Evolutionary conservation across 2,888 invertebrate species (phyloP).

Genomic region (Dryobota labecula): DNA sequence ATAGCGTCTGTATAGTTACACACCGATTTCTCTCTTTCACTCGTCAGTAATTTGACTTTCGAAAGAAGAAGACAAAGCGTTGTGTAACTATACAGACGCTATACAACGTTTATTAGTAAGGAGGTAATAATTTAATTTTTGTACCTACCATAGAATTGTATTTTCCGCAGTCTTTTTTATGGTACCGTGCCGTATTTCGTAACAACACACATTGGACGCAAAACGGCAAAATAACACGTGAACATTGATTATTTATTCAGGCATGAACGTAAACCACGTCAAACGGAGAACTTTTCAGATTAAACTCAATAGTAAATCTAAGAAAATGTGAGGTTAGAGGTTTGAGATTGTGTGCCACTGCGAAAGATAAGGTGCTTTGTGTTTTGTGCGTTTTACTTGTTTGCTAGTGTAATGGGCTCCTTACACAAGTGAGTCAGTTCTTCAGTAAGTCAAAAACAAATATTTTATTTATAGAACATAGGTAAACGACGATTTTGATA

Average conservation of each 20-base stretch:
- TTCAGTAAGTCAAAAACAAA: not conserved
- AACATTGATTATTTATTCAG: constrained; percentile 68
- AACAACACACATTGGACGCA: not conserved
- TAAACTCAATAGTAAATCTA: constrained; percentile 65
- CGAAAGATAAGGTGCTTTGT: not conserved
- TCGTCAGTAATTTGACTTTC: too few relatives aligned
- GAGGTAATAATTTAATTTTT: too few relatives aligned
- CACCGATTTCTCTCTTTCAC: too few relatives aligned
- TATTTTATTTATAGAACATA: too few relatives aligned
- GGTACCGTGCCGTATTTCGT: not conserved
- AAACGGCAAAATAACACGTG: constrained; percentile 48
- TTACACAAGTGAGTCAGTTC: not conserved
- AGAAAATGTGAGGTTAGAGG: constrained; percentile 48
- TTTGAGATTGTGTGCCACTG: constrained; percentile 39
- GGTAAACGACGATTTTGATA: too few relatives aligned
- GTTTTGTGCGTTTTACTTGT: not conserved
- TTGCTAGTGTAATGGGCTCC: not conserved
- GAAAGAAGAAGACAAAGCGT: too few relatives aligned
- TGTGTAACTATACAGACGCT: too few relatives aligned
- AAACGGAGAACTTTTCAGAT: constrained; percentile 65
- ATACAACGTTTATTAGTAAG: too few relatives aligned
- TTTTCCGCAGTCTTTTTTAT: not conserved
- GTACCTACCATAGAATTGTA: too few relatives aligned
- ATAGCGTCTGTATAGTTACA: too few relatives aligned
- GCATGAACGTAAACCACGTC: constrained; percentile 65